Conservation (phyloP, 2,113 vertebrate genomes). For the Grus americana region DNA sequence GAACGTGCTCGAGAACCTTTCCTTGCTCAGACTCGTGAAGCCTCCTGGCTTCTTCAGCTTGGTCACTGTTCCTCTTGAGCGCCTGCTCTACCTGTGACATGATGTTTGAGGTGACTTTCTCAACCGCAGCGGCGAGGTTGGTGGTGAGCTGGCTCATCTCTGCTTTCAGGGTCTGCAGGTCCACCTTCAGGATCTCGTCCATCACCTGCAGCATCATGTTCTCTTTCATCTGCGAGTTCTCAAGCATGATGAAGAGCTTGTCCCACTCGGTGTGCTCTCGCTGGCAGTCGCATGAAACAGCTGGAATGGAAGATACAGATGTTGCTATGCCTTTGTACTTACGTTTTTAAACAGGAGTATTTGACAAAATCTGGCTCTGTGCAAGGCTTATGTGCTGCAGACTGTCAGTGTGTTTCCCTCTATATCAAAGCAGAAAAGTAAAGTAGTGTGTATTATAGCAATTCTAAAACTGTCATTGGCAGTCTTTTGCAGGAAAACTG, state of each 20-base stretch:
- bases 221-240: slow-evolving; percentile 96
- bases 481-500: neutral
- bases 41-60: neutral
- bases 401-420: neutral
- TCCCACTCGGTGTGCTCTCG: slow-evolving; percentile 89
- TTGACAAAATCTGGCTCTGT: neutral
- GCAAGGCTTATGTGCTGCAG: neutral
- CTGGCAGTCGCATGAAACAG: slow-evolving; percentile 77
- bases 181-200: slow-evolving; percentile 81
- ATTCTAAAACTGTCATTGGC: neutral
- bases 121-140: slow-evolving; percentile 48
- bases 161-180: slow-evolving; percentile 79
- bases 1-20: slow-evolving; percentile 72
- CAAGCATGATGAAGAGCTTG: slow-evolving; percentile 95
- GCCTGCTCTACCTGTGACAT: slow-evolving; percentile 66
- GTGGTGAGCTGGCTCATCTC: slow-evolving; percentile 82
- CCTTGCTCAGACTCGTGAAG: slow-evolving; percentile 51
- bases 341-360: neutral
- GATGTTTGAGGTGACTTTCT: slow-evolving; percentile 65
- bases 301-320: slow-evolving; percentile 38
- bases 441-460: neutral
- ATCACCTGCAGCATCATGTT: slow-evolving; percentile 89
- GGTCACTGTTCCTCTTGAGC: slow-evolving; percentile 61
- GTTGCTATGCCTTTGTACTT: neutral
- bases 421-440: neutral